Conservation (phyloP, 1,140 invertebrate genomes). For the Vanessa tameamea region DNA sequence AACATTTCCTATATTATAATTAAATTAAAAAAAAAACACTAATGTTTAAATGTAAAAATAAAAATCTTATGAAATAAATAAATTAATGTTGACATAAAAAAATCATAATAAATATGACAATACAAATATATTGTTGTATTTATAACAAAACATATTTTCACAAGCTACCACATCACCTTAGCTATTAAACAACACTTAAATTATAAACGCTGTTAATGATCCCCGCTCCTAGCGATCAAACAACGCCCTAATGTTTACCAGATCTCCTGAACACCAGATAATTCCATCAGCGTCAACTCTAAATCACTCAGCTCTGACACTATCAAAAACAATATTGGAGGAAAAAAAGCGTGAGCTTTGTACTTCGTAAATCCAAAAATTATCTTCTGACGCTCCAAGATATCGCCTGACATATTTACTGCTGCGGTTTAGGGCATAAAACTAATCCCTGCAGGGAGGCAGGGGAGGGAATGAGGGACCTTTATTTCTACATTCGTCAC, state of each 20-base stretch:
- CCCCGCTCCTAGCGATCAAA: not conserved
- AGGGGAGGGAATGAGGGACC: slow-evolving; percentile 54
- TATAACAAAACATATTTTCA: too few relatives aligned
- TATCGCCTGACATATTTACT: slow-evolving; percentile 77
- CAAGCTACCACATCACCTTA: too few relatives aligned
- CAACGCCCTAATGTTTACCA: slow-evolving; percentile 26
- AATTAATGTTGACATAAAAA: too few relatives aligned
- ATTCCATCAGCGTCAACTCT: slow-evolving; percentile 38
- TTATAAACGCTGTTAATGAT: not conserved
- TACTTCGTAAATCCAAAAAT: slow-evolving; percentile 75
- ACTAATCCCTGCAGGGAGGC: slow-evolving; percentile 66
- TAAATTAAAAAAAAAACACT: too few relatives aligned
- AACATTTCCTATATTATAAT: too few relatives aligned
- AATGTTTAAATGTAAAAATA: too few relatives aligned
- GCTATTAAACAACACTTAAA: not conserved
- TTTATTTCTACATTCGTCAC: slow-evolving; percentile 82
- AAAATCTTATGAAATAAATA: too few relatives aligned
- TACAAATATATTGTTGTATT: too few relatives aligned
- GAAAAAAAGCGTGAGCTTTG: slow-evolving; percentile 52
- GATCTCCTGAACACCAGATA: slow-evolving; percentile 22
- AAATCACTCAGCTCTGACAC: slow-evolving; percentile 56
- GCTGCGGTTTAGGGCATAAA: slow-evolving; percentile 72
- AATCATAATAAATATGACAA: too few relatives aligned
- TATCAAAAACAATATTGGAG: slow-evolving; percentile 57
- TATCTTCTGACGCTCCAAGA: slow-evolving; percentile 70